Conservation (phyloP, 2,113 vertebrate genomes). For the Neoarius graeffei region DNA sequence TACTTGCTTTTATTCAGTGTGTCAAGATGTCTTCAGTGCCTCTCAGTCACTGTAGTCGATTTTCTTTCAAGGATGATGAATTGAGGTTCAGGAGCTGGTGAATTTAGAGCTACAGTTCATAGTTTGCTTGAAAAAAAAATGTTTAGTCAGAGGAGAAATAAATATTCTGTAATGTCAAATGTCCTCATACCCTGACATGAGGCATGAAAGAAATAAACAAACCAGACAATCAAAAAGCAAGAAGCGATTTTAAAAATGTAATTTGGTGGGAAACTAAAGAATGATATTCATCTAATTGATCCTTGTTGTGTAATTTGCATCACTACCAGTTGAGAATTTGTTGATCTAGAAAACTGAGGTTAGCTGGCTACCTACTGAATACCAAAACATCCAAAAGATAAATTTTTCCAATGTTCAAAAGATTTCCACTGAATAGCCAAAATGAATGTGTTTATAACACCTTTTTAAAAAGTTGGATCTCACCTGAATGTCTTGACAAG, state of each 20-base stretch:
- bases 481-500: not conserved
- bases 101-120: not conserved
- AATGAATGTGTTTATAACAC: not conserved
- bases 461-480: not conserved
- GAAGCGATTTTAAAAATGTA: not conserved
- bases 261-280: not conserved
- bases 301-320: not conserved
- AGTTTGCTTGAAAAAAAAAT: not conserved
- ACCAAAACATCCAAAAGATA: not conserved
- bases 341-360: not conserved
- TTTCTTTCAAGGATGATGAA: not conserved
- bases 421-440: not conserved
- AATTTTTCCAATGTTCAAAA: not conserved
- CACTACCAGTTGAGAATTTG: not conserved
- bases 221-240: not conserved
- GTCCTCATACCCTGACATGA: not conserved
- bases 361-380: not conserved
- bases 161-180: not conserved
- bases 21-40: not conserved
- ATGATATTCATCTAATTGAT: not conserved
- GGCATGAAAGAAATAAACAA: not conserved
- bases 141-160: not conserved
- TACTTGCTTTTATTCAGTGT: not conserved
- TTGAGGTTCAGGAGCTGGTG: not conserved
- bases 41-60: not conserved